phyloP scores from a whole-genome alignment of 1,140 invertebrate genomes.

The Drosophila setifemur region DNA sequence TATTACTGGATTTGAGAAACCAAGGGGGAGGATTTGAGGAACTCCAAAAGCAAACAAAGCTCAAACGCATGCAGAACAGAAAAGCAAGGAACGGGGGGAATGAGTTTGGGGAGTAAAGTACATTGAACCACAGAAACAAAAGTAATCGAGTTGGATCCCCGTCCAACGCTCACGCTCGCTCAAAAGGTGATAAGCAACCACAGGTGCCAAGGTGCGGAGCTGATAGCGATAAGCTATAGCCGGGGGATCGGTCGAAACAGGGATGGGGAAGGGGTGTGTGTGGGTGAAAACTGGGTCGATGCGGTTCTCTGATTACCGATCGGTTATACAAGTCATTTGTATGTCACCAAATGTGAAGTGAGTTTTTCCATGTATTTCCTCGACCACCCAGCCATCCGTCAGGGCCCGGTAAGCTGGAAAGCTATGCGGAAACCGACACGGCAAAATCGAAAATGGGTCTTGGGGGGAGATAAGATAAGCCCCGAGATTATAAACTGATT shows the following conservation, averaged over 20 bases:
- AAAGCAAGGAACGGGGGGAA: slow-evolving; percentile 1
- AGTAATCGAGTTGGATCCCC: no score
- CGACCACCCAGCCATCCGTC: slow-evolving; percentile 4
- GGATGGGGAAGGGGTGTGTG: not conserved
- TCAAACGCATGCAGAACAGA: slow-evolving; percentile 43
- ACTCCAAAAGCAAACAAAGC: slow-evolving; percentile 23
- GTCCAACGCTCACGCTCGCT: not conserved
- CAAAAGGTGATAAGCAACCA: slow-evolving; percentile 24
- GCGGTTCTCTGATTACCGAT: slow-evolving; percentile 36
- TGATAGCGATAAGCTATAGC: slow-evolving; percentile 18
- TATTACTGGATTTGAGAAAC: slow-evolving; percentile 1
- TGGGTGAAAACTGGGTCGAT: slow-evolving; percentile 46
- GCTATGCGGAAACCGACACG: slow-evolving; percentile 3
- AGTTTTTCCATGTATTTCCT: not conserved
- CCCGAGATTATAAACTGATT: slow-evolving; percentile 30
- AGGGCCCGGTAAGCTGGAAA: not conserved
- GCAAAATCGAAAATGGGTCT: not conserved
- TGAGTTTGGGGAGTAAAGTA: not conserved
- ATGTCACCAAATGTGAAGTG: slow-evolving; percentile 31
- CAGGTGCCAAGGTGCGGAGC: slow-evolving; percentile 46
- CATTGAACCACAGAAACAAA: slow-evolving; percentile 24
- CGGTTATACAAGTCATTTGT: slow-evolving; percentile 47
- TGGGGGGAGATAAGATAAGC: slow-evolving; percentile 38
- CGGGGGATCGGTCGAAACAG: no score
- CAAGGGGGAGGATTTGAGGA: not conserved